phyloP scores from a whole-genome alignment of 2,113 vertebrate genomes.

The Zosterops pallidus region DNA sequence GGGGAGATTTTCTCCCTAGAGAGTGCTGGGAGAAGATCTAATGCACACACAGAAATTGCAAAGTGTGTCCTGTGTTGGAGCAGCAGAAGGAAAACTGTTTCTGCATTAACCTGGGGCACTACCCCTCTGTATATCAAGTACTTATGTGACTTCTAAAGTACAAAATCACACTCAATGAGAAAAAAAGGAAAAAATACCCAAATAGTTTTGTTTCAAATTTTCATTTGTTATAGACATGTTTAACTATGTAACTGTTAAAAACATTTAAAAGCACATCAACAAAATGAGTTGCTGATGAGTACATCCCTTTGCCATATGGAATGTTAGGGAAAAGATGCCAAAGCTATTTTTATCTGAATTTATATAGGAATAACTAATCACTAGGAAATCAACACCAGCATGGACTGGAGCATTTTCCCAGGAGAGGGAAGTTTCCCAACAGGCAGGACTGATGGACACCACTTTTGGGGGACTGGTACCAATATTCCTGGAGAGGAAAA shows the following conservation, averaged over 20 bases:
- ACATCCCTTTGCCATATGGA: not conserved
- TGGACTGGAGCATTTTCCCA: not conserved
- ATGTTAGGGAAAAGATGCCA: not conserved
- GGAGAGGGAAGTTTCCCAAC: not conserved
- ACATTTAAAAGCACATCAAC: not conserved
- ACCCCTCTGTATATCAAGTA: not conserved
- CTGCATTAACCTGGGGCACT: not conserved
- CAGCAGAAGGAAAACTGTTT: not conserved
- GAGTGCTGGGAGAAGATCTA: not conserved
- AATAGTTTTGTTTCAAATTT: not conserved
- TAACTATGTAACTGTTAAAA: not conserved
- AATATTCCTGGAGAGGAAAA: not conserved
- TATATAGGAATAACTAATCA: rapidly evolving
- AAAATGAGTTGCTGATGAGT: not conserved
- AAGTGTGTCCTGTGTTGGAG: not conserved
- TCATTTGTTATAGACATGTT: not conserved
- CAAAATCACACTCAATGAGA: not conserved
- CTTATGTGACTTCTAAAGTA: not conserved
- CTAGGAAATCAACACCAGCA: not conserved
- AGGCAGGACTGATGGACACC: not conserved
- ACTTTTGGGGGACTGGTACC: not conserved
- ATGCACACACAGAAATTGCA: not conserved
- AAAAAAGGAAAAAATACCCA: not conserved
- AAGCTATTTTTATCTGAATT: not conserved
- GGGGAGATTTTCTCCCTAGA: not conserved